Base-by-base conservation (phyloP, 2,797 vertebrate species). In the Molothrus aeneus region DNA sequence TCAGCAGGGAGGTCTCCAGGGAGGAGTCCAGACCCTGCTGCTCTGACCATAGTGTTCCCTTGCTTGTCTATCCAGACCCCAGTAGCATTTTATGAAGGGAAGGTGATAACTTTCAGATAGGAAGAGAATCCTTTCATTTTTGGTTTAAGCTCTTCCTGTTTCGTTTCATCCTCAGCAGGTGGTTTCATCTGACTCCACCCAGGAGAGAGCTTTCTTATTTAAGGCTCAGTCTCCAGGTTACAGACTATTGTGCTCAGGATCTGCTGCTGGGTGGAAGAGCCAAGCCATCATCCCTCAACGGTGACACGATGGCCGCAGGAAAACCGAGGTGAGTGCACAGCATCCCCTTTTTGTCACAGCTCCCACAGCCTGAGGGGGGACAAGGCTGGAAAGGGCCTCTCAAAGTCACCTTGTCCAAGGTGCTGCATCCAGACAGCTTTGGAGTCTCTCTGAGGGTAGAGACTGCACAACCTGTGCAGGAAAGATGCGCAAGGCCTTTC, bases 161-260 rank as follows among this genome's bases (percentile, higher is more conserved):
- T 61, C 6, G 1, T 57, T 83, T 83, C 45, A 1, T 17, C 19
- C 2, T 4, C 6, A 14, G 9, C 1, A 13, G 26, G 8, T 3
- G 0, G 14, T 22, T 66, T 22, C 7, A 17, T 10, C 15, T 36
- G 26, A 13, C 40, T 29, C 73, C 34, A 15, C 82, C 64, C 70
- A 40, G 19, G 29, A 59, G 13, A 5, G 2, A 13, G 11, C 8
- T 45, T 31, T 6, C 12, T 12, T 47, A 11, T 32, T 74, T 51
- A 68, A 66, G 4, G 42, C 5, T 11, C 31, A 31, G n/a, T 1
- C 14, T 0, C 3, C 0, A 3, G 7, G 0, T 26, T 3, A 9
- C 48, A 10, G 36, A 6, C 22, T 11, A 20, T 13, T 4, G 28
- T 38, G 14, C 22, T 38, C 68, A 3, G 31, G 5, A 3, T 11